These are phyloP conservation scores for Deroplatys truncata DNA, from an alignment of 2,888 invertebrate species.

Conservation along the genomic window DNA sequence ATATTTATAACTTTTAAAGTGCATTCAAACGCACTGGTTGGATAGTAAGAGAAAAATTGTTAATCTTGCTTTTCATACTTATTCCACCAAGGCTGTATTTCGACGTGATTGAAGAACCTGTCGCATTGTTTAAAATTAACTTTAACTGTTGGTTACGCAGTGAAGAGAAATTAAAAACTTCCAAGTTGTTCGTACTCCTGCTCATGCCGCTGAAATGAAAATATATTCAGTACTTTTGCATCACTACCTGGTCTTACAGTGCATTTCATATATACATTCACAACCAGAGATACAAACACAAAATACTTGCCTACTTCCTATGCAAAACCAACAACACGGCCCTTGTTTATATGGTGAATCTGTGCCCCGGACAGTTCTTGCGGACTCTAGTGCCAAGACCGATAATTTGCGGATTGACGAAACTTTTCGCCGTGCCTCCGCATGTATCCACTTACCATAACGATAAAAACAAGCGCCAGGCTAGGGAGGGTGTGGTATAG, in stretches of 20 bases:
- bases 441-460: slow-evolving; percentile 28
- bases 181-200: too few species aligned
- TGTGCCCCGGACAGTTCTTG: slow-evolving; percentile 26
- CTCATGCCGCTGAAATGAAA: too few species aligned
- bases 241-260: background rate
- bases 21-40: too few species aligned
- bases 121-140: too few species aligned
- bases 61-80: too few species aligned
- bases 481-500: background rate
- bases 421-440: slow-evolving; percentile 26
- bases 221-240: too few species aligned
- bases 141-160: too few species aligned
- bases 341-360: slow-evolving; percentile 25
- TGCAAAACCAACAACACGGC: slow-evolving; percentile 12
- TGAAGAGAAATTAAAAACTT: too few species aligned
- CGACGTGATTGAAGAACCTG: too few species aligned
- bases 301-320: slow-evolving; percentile 13
- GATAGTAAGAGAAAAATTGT: too few species aligned
- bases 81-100: too few species aligned
- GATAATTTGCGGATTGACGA: slow-evolving; percentile 30
- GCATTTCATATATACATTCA: background rate
- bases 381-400: slow-evolving; percentile 27
- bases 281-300: background rate
- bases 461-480: slow-evolving; percentile 3
- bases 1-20: too few species aligned